Conservation (phyloP, 2,113 vertebrate species). For the Glaucidium brasilianum region DNA sequence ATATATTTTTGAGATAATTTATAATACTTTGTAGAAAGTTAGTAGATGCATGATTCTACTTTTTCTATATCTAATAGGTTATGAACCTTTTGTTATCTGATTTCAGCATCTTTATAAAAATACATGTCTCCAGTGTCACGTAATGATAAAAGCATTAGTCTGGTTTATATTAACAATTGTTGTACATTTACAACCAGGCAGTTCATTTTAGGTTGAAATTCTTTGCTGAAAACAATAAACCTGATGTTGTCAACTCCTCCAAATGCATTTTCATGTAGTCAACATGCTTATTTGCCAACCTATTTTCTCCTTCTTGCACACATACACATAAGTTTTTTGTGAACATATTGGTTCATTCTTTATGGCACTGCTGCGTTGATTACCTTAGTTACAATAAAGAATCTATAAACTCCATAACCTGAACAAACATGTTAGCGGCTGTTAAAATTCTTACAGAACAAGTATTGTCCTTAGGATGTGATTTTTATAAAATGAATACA, state of each 20-base stretch:
- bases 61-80: neutral
- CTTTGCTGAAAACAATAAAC: slow-evolving; percentile 57
- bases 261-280: slow-evolving; percentile 1
- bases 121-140: neutral
- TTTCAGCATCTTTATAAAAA: slow-evolving; percentile 1
- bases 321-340: neutral
- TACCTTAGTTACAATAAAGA: neutral
- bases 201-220: slow-evolving; percentile 27
- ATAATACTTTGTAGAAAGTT: neutral
- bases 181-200: slow-evolving; percentile 20
- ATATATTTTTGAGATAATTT: neutral
- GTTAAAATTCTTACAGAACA: neutral
- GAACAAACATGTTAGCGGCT: neutral
- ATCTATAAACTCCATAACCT: neutral
- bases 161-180: slow-evolving; percentile 51
- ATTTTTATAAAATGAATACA: neutral
- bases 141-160: slow-evolving; percentile 43
- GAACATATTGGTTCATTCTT: neutral
- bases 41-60: neutral
- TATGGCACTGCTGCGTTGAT: neutral
- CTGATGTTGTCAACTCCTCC: slow-evolving; percentile 8
- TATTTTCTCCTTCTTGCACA: neutral
- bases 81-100: neutral
- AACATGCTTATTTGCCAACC: slow-evolving; percentile 12
- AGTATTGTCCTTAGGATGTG: neutral